Evolutionary conservation across 2,113 vertebrate genomes (phyloP).

Genomic region (Dasyornis broadbenti): DNA sequence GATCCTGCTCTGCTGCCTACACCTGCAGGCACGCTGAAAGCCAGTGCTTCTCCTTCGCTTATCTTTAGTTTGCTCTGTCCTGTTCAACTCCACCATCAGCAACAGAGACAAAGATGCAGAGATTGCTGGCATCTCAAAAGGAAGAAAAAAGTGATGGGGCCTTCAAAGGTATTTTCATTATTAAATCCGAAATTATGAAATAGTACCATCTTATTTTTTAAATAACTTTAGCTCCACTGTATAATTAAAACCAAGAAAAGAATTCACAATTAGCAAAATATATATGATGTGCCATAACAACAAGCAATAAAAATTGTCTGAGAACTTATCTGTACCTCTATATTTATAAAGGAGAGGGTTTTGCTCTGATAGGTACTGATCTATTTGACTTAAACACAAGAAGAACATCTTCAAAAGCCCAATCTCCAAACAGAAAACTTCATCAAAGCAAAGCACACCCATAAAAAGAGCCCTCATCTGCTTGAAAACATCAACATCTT

Average conservation of each 20-base stretch:
- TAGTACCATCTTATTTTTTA: background rate
- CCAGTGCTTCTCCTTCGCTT: background rate
- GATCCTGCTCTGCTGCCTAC: background rate
- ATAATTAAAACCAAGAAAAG: background rate
- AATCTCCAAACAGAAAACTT: slow-evolving; percentile 13
- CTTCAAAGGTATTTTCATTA: background rate
- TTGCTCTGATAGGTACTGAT: background rate
- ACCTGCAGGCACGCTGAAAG: background rate
- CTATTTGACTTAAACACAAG: slow-evolving; percentile 38
- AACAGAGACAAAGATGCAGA: background rate
- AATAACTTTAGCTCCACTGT: background rate
- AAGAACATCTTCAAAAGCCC: slow-evolving; percentile 49
- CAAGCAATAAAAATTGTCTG: background rate
- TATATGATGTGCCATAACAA: background rate
- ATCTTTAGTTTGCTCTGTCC: background rate
- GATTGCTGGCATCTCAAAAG: background rate
- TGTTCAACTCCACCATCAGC: background rate
- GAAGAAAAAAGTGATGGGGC: background rate
- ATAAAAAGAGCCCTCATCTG: slow-evolving; percentile 3
- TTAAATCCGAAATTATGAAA: background rate
- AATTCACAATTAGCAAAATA: background rate
- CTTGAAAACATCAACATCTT: slow-evolving; percentile 28
- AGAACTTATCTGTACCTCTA: background rate
- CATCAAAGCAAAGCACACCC: background rate
- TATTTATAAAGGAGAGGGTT: background rate